Percentiles rank a stretch among this genome's conserved stretches.
Conservation (phyloP, 1,140 invertebrate genomes). For the Diprion similis region DNA sequence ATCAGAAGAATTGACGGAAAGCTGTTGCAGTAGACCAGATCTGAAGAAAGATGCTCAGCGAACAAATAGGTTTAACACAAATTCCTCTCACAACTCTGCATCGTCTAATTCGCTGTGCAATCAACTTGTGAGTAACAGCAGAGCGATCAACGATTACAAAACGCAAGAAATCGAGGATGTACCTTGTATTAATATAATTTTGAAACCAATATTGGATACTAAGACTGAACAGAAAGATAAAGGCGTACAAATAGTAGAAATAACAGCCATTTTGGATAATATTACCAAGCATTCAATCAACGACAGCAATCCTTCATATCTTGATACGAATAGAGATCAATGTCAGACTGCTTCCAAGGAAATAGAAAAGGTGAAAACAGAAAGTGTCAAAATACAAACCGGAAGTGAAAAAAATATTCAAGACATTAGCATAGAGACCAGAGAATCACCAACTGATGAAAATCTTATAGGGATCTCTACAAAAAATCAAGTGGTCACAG, state of each 20-base stretch:
- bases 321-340: not conserved
- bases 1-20: not conserved
- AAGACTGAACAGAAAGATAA: not conserved
- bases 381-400: not conserved
- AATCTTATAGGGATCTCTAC: not conserved
- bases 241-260: not conserved
- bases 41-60: not conserved
- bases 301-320: not conserved
- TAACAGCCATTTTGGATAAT: not conserved
- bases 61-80: conserved; percentile 9
- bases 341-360: not conserved
- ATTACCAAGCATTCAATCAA: not conserved
- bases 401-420: not conserved
- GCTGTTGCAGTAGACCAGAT: not conserved
- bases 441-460: not conserved
- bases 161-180: not conserved
- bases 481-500: not conserved
- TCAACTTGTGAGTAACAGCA: not conserved
- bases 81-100: not conserved
- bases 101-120: not conserved
- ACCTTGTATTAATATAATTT: conserved; percentile 15
- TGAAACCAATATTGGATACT: conserved; percentile 6
- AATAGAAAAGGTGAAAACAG: not conserved
- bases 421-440: not conserved
- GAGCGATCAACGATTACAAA: not conserved